Evolutionary conservation across 2,113 vertebrate genomes (phyloP).

Genomic region (Calypte anna): DNA sequence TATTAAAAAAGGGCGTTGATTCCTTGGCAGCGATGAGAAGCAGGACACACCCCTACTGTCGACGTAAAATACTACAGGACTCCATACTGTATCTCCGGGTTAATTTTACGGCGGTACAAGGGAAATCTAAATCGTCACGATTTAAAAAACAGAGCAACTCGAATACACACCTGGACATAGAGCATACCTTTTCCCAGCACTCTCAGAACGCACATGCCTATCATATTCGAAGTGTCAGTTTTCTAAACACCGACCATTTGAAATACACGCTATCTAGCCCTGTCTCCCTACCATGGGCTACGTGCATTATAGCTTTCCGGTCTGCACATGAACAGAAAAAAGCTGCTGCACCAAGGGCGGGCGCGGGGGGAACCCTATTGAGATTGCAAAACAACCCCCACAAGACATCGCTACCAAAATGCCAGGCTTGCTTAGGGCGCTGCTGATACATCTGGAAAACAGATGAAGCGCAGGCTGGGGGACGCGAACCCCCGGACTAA

Average conservation of each 20-base stretch:
- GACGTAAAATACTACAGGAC: conserved; percentile 76
- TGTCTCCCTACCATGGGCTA: not conserved
- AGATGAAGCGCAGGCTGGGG: not conserved
- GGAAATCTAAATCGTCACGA: conserved; percentile 69
- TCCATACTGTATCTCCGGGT: conserved; percentile 68
- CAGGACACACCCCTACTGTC: conserved; percentile 80
- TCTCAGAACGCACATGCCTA: not conserved
- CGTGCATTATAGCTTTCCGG: conserved; percentile 26
- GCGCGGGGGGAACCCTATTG: not conserved
- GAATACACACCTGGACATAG: not conserved
- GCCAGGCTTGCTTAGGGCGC: not conserved
- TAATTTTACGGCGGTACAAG: conserved; percentile 59
- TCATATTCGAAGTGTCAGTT: not conserved
- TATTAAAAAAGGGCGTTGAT: conserved; percentile 76
- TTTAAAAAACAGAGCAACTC: conserved; percentile 5
- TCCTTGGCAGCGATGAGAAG: conserved; percentile 68
- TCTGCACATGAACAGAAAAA: not conserved
- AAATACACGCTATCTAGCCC: not conserved
- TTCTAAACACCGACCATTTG: not conserved
- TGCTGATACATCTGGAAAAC: not conserved
- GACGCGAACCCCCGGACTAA: not conserved
- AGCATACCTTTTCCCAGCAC: not conserved
- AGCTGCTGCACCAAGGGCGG: not conserved
- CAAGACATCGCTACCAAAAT: not conserved
- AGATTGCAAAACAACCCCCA: not conserved